phyloP scores from a whole-genome alignment of 1,140 invertebrate genomes.

The Monochamus saltuarius region DNA sequence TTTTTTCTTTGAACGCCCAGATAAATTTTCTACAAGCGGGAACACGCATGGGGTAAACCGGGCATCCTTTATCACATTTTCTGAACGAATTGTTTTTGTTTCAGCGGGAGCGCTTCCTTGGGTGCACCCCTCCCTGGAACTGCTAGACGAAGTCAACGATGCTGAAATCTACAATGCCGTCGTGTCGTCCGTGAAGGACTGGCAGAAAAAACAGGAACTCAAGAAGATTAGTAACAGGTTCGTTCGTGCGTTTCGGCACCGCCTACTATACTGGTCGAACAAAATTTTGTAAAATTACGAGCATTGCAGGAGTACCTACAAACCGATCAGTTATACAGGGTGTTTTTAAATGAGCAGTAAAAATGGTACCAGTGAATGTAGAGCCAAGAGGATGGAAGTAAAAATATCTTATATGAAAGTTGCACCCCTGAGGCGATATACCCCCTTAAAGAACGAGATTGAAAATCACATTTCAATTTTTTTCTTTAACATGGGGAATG shows the following conservation, averaged over 20 bases:
- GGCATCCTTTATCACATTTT: not conserved
- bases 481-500: too few relatives aligned
- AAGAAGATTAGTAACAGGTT: conserved; percentile 33
- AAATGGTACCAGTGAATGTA: too few relatives aligned
- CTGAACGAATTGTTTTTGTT: conserved; percentile 20
- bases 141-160: conserved; percentile 61
- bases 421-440: too few relatives aligned
- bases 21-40: not conserved
- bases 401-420: too few relatives aligned
- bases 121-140: conserved; percentile 49
- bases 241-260: not conserved
- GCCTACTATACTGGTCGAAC: not conserved
- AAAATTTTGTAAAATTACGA: too few relatives aligned
- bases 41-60: not conserved
- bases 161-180: conserved; percentile 62
- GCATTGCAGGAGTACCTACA: too few relatives aligned
- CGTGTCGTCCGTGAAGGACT: conserved; percentile 59
- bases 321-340: too few relatives aligned
- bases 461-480: too few relatives aligned
- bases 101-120: conserved; percentile 35
- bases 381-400: too few relatives aligned
- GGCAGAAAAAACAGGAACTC: conserved; percentile 50
- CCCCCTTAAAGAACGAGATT: too few relatives aligned
- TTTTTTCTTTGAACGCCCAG: not conserved
- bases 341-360: too few relatives aligned